These are phyloP conservation scores for Coturnix japonica DNA, from an alignment of 2,113 vertebrate species.

Conservation along the genomic window DNA sequence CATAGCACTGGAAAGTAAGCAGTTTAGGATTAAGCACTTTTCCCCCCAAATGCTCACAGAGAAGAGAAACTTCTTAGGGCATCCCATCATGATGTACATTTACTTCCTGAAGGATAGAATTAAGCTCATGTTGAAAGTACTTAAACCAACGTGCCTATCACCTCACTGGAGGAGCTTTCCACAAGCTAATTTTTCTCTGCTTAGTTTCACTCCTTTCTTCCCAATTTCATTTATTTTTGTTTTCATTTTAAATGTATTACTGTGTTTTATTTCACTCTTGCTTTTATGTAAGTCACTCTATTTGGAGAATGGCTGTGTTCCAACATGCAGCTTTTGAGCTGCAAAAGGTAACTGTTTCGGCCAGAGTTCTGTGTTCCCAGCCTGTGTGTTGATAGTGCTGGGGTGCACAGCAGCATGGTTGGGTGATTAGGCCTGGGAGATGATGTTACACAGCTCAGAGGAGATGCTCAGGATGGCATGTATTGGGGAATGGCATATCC, in stretches of 20 bases:
- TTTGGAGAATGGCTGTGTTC: not conserved
- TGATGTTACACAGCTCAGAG: not conserved
- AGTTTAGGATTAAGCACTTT: not conserved
- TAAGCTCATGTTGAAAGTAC: not conserved
- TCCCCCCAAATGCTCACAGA: not conserved
- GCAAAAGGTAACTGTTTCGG: not conserved
- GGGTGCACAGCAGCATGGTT: rapidly evolving
- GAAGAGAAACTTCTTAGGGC: not conserved
- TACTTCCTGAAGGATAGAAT: not conserved
- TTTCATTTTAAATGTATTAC: not conserved
- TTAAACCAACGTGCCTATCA: not conserved
- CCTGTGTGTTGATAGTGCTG: rapidly evolving
- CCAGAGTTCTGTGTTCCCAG: rapidly evolving
- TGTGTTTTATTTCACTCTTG: not conserved
- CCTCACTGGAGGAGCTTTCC: not conserved
- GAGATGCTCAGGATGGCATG: rapidly evolving
- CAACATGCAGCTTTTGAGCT: not conserved
- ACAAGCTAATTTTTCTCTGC: not conserved
- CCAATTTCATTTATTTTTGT: too few species aligned
- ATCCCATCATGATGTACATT: not conserved
- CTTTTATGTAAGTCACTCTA: not conserved
- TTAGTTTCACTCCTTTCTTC: not conserved
- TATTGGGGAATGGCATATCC: not conserved
- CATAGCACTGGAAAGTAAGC: not conserved
- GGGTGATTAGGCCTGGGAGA: too few species aligned